A percentile compares a stretch with the other conserved stretches of the same genome.
Evolutionary conservation across 92 coral and sea anemone genomes (phyloP).

Genomic region (Actinernus sp.): DNA sequence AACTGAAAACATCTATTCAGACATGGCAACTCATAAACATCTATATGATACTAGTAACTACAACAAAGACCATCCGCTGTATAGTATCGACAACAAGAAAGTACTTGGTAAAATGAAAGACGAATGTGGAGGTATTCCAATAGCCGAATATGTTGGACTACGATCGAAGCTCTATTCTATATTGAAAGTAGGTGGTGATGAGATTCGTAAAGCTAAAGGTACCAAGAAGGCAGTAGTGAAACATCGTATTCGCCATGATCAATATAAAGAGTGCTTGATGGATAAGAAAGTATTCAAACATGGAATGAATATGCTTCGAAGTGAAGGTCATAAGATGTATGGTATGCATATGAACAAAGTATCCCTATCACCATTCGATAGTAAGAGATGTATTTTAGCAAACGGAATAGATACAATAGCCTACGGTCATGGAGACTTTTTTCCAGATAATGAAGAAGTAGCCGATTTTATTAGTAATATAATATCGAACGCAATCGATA

Average conservation of each 20-base stretch:
- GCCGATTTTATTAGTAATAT: too few relatives aligned
- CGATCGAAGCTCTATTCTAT: slow-evolving; percentile 38
- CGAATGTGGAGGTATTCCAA: slow-evolving; percentile 6
- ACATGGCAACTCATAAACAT: slow-evolving; percentile 1
- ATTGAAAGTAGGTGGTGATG: background rate
- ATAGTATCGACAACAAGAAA: slow-evolving; percentile 24
- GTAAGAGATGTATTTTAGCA: slow-evolving; percentile 2
- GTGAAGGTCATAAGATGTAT: slow-evolving; percentile 7
- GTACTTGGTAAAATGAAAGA: slow-evolving; percentile 49
- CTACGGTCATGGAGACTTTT: slow-evolving; percentile 8
- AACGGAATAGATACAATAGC: slow-evolving; percentile 15
- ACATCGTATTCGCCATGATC: slow-evolving; percentile 2
- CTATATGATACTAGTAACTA: slow-evolving; percentile 40
- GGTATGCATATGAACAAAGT: slow-evolving; percentile 4
- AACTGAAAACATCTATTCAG: slow-evolving; percentile 26
- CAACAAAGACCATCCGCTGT: slow-evolving; percentile 20
- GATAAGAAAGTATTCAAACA: background rate
- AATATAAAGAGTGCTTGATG: slow-evolving; percentile 5
- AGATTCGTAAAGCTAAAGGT: background rate
- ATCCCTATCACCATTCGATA: slow-evolving; percentile 9
- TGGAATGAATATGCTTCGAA: slow-evolving; percentile 14
- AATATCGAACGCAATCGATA: too few relatives aligned
- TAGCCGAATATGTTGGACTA: slow-evolving; percentile 36
- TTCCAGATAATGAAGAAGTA: too few relatives aligned
- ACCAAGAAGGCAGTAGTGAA: slow-evolving; percentile 13